Conservation (phyloP, 2,888 invertebrate species). For the Poecilus cupreus region DNA sequence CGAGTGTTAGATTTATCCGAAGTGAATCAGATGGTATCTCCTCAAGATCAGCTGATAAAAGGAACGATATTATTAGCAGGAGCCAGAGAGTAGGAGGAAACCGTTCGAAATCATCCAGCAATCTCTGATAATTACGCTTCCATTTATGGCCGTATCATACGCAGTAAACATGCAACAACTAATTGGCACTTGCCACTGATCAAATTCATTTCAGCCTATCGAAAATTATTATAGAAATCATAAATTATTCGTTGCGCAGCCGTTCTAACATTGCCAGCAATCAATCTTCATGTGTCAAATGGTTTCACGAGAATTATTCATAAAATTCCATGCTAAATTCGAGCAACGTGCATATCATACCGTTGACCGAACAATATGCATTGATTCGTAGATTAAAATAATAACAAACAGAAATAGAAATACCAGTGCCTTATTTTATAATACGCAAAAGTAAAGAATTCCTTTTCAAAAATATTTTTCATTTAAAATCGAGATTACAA, state of each 20-base stretch:
- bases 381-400: slow-evolving; percentile 38
- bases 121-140: slow-evolving; percentile 37
- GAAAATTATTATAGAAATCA: slow-evolving; percentile 50
- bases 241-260: slow-evolving; percentile 46
- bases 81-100: slow-evolving; percentile 2
- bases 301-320: slow-evolving; percentile 54
- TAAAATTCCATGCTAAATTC: slow-evolving; percentile 46
- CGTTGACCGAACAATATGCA: slow-evolving; percentile 45
- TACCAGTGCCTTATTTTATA: too few species aligned
- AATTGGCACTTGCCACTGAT: slow-evolving; percentile 47
- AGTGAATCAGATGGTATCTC: slow-evolving; percentile 21
- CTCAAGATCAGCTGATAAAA: slow-evolving; percentile 13
- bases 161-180: slow-evolving; percentile 32
- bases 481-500: too few species aligned
- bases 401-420: slow-evolving; percentile 21
- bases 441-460: too few species aligned
- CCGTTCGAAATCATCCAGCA: not conserved
- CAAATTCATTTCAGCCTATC: slow-evolving; percentile 45
- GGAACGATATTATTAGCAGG: slow-evolving; percentile 24
- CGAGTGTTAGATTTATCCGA: slow-evolving; percentile 38
- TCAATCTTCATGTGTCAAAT: slow-evolving; percentile 58
- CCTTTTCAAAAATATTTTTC: not conserved
- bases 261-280: slow-evolving; percentile 34
- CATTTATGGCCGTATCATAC: slow-evolving; percentile 2
- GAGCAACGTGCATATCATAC: slow-evolving; percentile 38